A percentile compares a stretch with the other conserved stretches of the same genome.
phyloP scores from a whole-genome alignment of 1,140 invertebrate species.

The Drosophila chauvacae region DNA sequence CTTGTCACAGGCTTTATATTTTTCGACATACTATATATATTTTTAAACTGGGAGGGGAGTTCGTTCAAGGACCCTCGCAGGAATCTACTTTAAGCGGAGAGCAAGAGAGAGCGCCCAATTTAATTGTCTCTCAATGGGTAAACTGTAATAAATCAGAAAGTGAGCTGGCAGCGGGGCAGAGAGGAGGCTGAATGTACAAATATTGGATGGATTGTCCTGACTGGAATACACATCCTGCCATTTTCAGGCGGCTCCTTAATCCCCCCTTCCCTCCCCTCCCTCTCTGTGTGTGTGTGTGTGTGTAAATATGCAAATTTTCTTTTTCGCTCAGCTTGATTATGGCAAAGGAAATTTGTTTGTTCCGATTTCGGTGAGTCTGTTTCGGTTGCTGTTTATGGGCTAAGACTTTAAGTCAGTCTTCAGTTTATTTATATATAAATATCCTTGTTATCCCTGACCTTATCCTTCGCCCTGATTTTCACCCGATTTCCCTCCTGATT shows the following conservation, averaged over 20 bases:
- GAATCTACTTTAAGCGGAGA: slow-evolving; percentile 19
- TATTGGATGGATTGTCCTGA: slow-evolving; percentile 41
- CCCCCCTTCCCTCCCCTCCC: background rate
- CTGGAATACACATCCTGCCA: slow-evolving; percentile 25
- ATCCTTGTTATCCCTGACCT: background rate
- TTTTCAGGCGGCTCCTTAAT: slow-evolving; percentile 3
- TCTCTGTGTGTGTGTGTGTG: background rate
- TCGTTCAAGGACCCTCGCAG: slow-evolving; percentile 3
- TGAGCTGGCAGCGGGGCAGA: background rate
- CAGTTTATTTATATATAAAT: background rate
- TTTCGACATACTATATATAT: slow-evolving; percentile 55
- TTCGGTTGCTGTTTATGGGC: slow-evolving; percentile 5
- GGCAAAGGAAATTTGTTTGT: slow-evolving; percentile 40
- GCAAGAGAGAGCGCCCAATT: slow-evolving; percentile 40
- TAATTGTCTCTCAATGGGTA: slow-evolving; percentile 64
- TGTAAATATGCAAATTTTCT: slow-evolving; percentile 73
- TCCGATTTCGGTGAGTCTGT: slow-evolving; percentile 26
- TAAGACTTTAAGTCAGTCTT: slow-evolving; percentile 27
- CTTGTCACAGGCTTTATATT: slow-evolving; percentile 58
- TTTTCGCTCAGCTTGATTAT: slow-evolving; percentile 53
- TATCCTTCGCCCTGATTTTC: background rate
- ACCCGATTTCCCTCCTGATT: background rate
- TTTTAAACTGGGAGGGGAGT: slow-evolving; percentile 24
- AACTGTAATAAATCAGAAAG: slow-evolving; percentile 68
- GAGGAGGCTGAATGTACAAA: slow-evolving; percentile 3